Percentiles rank a stretch among this genome's conserved stretches.
phyloP scores from a whole-genome alignment of 1,140 invertebrate genomes.

The Drosophila triauraria region DNA sequence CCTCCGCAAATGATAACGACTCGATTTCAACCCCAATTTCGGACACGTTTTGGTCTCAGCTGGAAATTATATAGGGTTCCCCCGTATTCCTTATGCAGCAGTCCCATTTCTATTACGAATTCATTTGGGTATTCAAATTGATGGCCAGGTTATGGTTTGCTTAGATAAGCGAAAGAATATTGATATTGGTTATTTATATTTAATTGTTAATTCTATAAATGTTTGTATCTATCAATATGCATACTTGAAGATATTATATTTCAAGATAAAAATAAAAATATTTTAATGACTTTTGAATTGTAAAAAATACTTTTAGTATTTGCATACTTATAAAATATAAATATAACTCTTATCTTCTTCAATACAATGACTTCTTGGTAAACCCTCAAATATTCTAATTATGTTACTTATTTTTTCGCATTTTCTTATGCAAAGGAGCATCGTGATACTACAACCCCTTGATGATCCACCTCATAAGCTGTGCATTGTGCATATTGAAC shows the following conservation, averaged over 20 bases:
- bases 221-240: too few relatives aligned
- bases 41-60: conserved; percentile 59
- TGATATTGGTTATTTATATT: background rate
- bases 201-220: too few relatives aligned
- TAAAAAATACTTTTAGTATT: too few relatives aligned
- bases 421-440: background rate
- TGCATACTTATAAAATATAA: too few relatives aligned
- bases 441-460: conserved; percentile 27
- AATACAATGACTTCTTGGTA: too few relatives aligned
- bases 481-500: conserved; percentile 63
- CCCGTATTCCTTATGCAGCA: conserved; percentile 1
- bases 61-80: conserved; percentile 20
- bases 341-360: too few relatives aligned
- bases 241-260: too few relatives aligned
- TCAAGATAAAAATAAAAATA: too few relatives aligned
- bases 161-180: conserved; percentile 14
- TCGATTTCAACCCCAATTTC: conserved; percentile 56
- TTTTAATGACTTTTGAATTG: too few relatives aligned
- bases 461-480: conserved; percentile 38
- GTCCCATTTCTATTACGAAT: conserved; percentile 34
- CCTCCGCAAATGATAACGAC: conserved; percentile 44
- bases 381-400: background rate
- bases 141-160: conserved; percentile 20
- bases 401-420: background rate
- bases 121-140: conserved; percentile 31